phyloP scores from a whole-genome alignment of 2,888 invertebrate species.

The Monochamus alternatus region DNA sequence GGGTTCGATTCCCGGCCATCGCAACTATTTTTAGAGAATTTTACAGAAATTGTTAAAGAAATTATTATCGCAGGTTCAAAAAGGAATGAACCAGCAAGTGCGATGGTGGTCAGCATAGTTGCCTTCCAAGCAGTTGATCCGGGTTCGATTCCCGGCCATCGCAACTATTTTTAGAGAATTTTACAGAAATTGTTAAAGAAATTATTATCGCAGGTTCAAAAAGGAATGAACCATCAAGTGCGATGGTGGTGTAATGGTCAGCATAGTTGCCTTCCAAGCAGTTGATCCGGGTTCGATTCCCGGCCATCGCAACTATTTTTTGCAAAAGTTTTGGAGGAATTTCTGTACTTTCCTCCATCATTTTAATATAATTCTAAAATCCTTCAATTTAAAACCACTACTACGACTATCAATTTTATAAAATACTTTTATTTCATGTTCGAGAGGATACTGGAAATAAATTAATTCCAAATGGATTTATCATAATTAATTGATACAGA shows the following conservation, averaged over 20 bases:
- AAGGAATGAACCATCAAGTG: conserved; percentile 51
- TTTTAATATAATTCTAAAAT: too few relatives aligned
- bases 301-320: conserved; percentile 68
- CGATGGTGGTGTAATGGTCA: conserved; percentile 72
- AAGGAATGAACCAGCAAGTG: conserved; percentile 48
- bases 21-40: conserved; percentile 53
- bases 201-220: neutral
- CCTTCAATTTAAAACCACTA: too few relatives aligned
- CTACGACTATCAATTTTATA: too few relatives aligned
- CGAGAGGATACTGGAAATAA: too few relatives aligned
- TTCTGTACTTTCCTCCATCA: too few relatives aligned
- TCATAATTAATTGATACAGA: too few relatives aligned
- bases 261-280: conserved; percentile 72
- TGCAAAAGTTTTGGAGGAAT: too few relatives aligned
- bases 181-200: neutral
- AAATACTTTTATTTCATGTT: too few relatives aligned
- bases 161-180: conserved; percentile 54
- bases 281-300: conserved; percentile 72
- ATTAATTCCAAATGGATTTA: too few relatives aligned
- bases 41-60: too few relatives aligned
- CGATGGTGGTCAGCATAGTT: conserved; percentile 72
- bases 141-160: conserved; percentile 72
- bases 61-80: too few relatives aligned
- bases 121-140: conserved; percentile 72
- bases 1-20: conserved; percentile 72